These are phyloP conservation scores for Drosophila ogumai DNA, from an alignment of 1,140 invertebrate genomes.

Conservation along the genomic window DNA sequence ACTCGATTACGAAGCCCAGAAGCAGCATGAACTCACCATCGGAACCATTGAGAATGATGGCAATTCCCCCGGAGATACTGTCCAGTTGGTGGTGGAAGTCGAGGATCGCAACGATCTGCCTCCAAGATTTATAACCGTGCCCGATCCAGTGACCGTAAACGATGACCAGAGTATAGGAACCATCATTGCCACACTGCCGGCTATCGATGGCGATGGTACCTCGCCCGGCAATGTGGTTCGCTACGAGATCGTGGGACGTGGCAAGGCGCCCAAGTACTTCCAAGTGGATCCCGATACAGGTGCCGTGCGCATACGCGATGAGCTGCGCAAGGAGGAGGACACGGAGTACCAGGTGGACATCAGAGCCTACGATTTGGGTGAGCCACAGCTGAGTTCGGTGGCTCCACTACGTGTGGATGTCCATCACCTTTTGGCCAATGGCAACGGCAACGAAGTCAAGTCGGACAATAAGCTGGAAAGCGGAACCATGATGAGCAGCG, in stretches of 20 bases:
- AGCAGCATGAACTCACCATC: conserved; percentile 90
- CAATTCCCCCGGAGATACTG: conserved; percentile 89
- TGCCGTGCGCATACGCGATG: conserved; percentile 91
- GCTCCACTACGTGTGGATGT: conserved; percentile 93
- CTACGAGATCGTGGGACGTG: conserved; percentile 93
- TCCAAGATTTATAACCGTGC: conserved; percentile 92
- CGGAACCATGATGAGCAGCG: conserved; percentile 85
- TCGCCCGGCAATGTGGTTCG: conserved; percentile 91
- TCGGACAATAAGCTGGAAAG: conserved; percentile 55
- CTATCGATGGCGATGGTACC: conserved; percentile 93
- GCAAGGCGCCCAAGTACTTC: conserved; percentile 93
- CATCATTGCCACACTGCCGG: conserved; percentile 90
- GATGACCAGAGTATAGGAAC: conserved; percentile 93
- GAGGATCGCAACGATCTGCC: conserved; percentile 94
- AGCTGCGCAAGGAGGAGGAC: conserved; percentile 92
- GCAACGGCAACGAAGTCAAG: conserved; percentile 65
- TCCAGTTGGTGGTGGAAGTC: conserved; percentile 91
- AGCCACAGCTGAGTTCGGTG: conserved; percentile 92
- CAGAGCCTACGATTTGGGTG: conserved; percentile 93
- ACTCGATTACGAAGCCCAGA: conserved; percentile 92
- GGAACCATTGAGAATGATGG: conserved; percentile 93
- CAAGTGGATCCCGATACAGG: conserved; percentile 94
- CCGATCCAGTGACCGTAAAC: conserved; percentile 92
- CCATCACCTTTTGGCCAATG: conserved; percentile 89
- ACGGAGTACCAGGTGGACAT: conserved; percentile 95